Evolutionary conservation across 2,888 invertebrate genomes (phyloP), one percentile per base, ranked within the genome.

Genomic region (Thereva unica): DNA sequence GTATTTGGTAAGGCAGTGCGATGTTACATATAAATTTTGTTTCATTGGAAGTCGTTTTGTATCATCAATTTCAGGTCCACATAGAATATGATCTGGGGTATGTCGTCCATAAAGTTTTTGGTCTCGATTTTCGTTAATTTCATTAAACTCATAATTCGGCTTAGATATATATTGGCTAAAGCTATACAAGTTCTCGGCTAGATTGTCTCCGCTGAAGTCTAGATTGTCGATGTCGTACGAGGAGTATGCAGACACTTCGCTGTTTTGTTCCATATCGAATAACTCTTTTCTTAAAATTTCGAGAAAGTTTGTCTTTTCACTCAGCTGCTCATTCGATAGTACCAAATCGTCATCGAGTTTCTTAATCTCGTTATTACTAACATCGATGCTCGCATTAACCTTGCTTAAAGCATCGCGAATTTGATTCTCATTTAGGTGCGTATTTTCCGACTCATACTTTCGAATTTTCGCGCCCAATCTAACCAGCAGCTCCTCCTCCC

Each of bases 401-500:
- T 72, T 72, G 12, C 12, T 9, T n/a, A 73, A 34, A 1, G 84
- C 77, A 76, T 82, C 82, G 4, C 78, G 77, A 0, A 84, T 83
- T 78, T 84, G 83, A 0, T 83, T 76, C 23, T 79, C 83, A 57
- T 67, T 69, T n/a, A 73, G 55, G 50, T 63, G 59, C 6, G 71
- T 67, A 67, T 84, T 83, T 71, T 84, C 84, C 54, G 84, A 83
- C 73, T 82, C 82, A 73, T 87, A 86, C 69, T 86, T 80, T 72
- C 86, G 85, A 4, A 87, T 84, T 78, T 87, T 87, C 3, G 86
- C 85, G 41, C 87, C 85, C 45, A 92, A 76, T 72, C 89, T 83
- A 4, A 89, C 86, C 3, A 92, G 83, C 66, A 86, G 80, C 76
- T 90, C 90, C 76, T 91, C 90, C 76, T 91, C 90, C 67, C 87